Conservation (phyloP, 2,797 vertebrate genomes). For the Ibycter americanus region DNA sequence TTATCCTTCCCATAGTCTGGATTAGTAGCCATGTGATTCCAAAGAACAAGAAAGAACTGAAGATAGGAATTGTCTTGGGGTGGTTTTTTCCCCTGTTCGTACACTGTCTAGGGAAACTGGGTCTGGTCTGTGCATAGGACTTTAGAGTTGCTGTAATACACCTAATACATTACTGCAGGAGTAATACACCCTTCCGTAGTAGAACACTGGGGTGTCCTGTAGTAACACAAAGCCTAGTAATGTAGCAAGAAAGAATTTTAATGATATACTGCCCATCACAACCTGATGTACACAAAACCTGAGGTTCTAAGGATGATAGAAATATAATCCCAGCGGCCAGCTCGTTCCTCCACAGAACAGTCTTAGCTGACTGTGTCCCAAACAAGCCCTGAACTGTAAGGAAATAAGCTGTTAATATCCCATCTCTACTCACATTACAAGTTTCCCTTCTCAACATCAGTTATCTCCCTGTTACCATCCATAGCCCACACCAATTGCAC, state of each 20-base stretch:
- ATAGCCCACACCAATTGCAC: not conserved
- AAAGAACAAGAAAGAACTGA: constrained; percentile 9
- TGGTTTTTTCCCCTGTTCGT: not conserved
- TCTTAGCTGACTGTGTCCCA: not conserved
- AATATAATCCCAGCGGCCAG: not conserved
- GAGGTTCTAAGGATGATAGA: not conserved
- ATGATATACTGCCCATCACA: not conserved
- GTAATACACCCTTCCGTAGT: not conserved
- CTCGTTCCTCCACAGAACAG: not conserved
- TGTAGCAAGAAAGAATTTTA: not conserved
- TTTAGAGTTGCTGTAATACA: not conserved
- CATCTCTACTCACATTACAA: not conserved
- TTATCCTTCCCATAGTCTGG: not conserved
- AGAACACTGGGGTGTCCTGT: not conserved
- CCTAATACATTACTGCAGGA: not conserved
- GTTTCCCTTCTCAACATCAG: not conserved
- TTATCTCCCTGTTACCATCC: not conserved
- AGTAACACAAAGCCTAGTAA: not conserved
- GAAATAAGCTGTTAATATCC: not conserved
- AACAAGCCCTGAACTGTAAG: not conserved
- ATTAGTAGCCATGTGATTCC: not conserved
- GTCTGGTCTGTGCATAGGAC: not conserved
- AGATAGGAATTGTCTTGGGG: not conserved
- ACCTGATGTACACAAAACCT: not conserved
- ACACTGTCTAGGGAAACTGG: not conserved